phyloP scores from a whole-genome alignment of 2,797 vertebrate genomes.

The Hypotaenidia okinawae region DNA sequence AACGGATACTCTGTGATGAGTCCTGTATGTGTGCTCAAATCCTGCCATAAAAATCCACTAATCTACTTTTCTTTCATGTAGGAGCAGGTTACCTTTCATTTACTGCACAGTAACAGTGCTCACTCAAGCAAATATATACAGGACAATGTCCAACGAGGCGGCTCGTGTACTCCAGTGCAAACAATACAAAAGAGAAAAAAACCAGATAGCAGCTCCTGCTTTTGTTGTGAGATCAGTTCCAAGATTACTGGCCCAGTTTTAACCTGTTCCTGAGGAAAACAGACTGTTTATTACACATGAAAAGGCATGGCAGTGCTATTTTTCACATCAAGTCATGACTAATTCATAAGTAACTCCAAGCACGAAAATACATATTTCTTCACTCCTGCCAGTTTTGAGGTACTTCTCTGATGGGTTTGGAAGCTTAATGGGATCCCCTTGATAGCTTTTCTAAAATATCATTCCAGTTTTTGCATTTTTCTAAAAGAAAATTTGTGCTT shows the following conservation, averaged over 20 bases:
- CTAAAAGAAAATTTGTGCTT: not conserved
- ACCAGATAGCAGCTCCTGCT: not conserved
- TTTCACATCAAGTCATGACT: not conserved
- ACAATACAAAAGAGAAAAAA: not conserved
- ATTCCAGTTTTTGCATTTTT: not conserved
- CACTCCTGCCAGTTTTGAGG: not conserved
- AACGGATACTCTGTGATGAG: not conserved
- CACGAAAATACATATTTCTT: not conserved
- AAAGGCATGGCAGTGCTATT: not conserved
- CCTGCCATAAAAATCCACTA: not conserved
- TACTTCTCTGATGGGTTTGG: not conserved
- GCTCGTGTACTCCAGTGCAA: not conserved
- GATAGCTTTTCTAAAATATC: not conserved
- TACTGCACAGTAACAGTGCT: not conserved
- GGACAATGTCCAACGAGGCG: accelerated
- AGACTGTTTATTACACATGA: not conserved
- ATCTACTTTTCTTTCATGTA: not conserved
- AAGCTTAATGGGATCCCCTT: not conserved
- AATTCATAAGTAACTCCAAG: not conserved
- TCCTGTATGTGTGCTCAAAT: not conserved
- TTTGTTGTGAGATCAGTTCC: not conserved
- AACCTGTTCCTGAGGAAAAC: not conserved
- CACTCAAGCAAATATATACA: not conserved
- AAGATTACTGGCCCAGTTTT: not conserved
- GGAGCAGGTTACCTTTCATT: not conserved